These are phyloP conservation scores for Podarcis muralis DNA, from an alignment of 2,113 vertebrate genomes.

Conservation along the genomic window DNA sequence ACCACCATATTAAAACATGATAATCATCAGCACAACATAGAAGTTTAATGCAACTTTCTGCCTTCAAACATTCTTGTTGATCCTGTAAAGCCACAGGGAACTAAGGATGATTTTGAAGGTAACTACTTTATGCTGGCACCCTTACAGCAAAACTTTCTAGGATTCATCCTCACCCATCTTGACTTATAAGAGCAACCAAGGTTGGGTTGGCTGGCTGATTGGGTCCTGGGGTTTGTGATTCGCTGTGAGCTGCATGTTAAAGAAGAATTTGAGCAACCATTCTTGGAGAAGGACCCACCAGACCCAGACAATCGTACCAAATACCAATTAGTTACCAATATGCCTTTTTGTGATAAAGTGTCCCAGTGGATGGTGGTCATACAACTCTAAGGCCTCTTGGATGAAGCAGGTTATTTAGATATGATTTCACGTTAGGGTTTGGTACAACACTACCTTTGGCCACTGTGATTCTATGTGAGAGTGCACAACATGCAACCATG, in stretches of 20 bases:
- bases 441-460: no score
- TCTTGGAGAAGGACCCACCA: not conserved
- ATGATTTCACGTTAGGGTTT: no score
- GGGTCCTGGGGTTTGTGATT: not conserved
- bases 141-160: not conserved
- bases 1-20: not conserved
- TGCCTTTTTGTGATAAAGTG: not conserved
- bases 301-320: not conserved
- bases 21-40: not conserved
- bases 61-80: not conserved
- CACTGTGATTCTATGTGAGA: no score
- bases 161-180: not conserved
- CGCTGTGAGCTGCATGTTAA: not conserved
- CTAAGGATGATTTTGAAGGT: not conserved
- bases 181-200: not conserved
- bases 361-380: not conserved
- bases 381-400: not conserved
- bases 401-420: not conserved
- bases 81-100: not conserved
- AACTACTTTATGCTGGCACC: not conserved
- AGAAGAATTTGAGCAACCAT: no score
- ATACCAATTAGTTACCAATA: not conserved
- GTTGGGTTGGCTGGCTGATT: not conserved
- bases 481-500: no score
- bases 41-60: not conserved